Percentiles rank a stretch among this genome's conserved stretches.
Evolutionary conservation across 2,888 invertebrate species (phyloP).

Genomic region (Rugalucina vietnamica): DNA sequence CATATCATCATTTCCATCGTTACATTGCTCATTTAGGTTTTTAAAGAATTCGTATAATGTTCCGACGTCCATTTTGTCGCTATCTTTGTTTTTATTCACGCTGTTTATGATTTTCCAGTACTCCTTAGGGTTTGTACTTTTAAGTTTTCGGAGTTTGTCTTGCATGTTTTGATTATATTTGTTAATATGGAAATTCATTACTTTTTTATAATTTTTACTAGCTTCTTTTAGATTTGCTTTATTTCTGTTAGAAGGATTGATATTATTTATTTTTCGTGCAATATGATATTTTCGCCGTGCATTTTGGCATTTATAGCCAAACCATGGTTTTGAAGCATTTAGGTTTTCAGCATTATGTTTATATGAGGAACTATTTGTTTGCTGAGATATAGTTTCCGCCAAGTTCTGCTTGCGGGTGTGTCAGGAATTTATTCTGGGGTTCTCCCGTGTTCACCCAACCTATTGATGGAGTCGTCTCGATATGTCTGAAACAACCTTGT

Average conservation of each 20-base stretch:
- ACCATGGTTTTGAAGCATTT: no score
- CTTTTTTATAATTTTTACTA: background rate
- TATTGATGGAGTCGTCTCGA: no score
- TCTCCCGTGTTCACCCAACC: no score
- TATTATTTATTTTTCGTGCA: background rate
- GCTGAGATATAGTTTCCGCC: no score
- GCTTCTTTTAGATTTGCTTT: background rate
- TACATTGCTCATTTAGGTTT: background rate
- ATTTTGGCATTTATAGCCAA: background rate
- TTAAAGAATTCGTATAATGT: background rate
- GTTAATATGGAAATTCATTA: background rate
- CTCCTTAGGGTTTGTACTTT: background rate
- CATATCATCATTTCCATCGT: background rate
- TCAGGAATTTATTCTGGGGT: no score
- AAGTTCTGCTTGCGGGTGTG: no score
- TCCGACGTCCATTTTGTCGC: background rate
- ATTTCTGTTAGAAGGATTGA: background rate
- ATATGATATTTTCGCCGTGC: background rate
- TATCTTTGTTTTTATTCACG: background rate
- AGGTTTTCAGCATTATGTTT: no score
- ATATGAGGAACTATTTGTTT: no score
- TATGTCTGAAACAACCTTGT: no score
- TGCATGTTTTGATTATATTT: background rate
- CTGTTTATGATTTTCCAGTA: background rate
- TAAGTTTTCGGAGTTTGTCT: background rate